phyloP scores from a whole-genome alignment of 2,888 invertebrate genomes.

The Rosalia funebris region DNA sequence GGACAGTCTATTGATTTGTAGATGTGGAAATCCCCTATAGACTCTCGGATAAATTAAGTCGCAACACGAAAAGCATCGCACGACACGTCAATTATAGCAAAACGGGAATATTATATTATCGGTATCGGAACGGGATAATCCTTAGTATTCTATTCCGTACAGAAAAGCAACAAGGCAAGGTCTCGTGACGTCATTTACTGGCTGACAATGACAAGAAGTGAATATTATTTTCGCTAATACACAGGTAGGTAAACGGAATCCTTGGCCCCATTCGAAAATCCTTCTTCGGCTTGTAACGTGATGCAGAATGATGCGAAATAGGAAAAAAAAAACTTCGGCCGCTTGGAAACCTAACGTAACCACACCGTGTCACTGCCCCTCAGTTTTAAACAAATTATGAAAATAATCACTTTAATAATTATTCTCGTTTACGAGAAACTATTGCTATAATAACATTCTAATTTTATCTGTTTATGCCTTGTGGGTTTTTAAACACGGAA shows the following conservation, averaged over 20 bases:
- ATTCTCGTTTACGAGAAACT: too few species aligned
- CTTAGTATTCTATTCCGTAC: slow-evolving; percentile 2
- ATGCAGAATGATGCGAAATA: slow-evolving; percentile 8
- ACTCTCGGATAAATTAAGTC: not conserved
- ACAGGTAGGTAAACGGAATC: slow-evolving; percentile 19
- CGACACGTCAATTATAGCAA: not conserved
- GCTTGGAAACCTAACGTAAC: not conserved
- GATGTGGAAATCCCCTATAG: slow-evolving; percentile 1
- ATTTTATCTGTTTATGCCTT: not conserved
- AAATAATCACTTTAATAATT: too few species aligned
- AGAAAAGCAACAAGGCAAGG: slow-evolving; percentile 43
- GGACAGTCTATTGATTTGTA: slow-evolving; percentile 17
- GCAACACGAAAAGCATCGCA: not conserved
- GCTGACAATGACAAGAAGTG: slow-evolving; percentile 47
- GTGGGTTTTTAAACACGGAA: slow-evolving; percentile 6
- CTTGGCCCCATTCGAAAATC: slow-evolving; percentile 24
- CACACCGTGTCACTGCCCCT: not conserved
- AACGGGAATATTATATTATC: not conserved
- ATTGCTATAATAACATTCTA: too few species aligned
- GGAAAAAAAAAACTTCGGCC: not conserved
- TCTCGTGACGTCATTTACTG: slow-evolving; percentile 46
- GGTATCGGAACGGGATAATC: not conserved
- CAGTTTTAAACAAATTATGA: too few species aligned
- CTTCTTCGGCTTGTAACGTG: not conserved
- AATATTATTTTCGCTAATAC: slow-evolving; percentile 25